Evolutionary conservation across 1,140 invertebrate species (phyloP).

Genomic region (Leptopilina boulardi): DNA sequence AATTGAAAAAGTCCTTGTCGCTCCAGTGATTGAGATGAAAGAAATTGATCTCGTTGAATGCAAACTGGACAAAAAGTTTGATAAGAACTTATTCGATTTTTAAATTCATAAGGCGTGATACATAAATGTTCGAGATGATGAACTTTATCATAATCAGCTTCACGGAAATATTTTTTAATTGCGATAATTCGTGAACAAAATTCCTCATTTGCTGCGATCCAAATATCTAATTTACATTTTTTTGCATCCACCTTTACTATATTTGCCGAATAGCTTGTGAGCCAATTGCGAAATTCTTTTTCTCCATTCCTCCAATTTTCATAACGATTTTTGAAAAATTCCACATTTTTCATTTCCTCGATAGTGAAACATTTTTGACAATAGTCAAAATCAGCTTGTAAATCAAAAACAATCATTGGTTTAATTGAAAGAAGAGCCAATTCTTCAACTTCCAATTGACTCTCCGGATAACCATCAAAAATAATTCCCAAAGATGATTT

Average conservation of each 20-base stretch:
- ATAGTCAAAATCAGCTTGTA: constrained; percentile 66
- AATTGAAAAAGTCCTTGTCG: constrained; percentile 77
- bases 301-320: constrained; percentile 67
- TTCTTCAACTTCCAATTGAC: constrained; percentile 70
- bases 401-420: constrained; percentile 76
- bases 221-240: constrained; percentile 75
- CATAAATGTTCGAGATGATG: constrained; percentile 68
- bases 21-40: constrained; percentile 71
- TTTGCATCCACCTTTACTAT: constrained; percentile 67
- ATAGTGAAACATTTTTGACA: constrained; percentile 70
- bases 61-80: constrained; percentile 78
- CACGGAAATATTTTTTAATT: constrained; percentile 52
- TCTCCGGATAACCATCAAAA: constrained; percentile 78
- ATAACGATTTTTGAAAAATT: constrained; percentile 72
- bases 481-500: constrained; percentile 76
- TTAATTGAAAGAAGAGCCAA: constrained; percentile 73
- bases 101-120: constrained; percentile 76
- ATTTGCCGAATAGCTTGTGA: constrained; percentile 76
- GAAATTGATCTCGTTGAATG: constrained; percentile 69
- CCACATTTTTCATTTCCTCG: constrained; percentile 38
- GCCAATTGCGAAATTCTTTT: constrained; percentile 70
- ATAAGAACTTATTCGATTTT: constrained; percentile 72
- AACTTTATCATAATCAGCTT: constrained; percentile 63
- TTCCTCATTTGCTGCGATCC: constrained; percentile 64
- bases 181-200: constrained; percentile 54